Evolutionary conservation across 2,113 vertebrate species (phyloP).

Genomic region (Noturus placidus): DNA sequence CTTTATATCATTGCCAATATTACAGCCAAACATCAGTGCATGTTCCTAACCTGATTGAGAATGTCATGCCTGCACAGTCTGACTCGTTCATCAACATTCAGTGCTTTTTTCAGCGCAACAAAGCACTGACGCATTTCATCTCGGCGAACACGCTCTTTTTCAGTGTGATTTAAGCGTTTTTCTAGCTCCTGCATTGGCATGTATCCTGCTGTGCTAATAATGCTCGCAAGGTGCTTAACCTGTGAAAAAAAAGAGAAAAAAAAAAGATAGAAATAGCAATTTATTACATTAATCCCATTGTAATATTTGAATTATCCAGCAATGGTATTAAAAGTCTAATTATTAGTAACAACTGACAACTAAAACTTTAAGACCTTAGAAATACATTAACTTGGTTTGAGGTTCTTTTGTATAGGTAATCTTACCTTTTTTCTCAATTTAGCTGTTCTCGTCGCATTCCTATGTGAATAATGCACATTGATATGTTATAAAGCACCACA

Average conservation of each 20-base stretch:
- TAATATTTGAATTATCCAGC: background rate
- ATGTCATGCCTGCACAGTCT: constrained; percentile 23
- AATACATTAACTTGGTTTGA: too few species aligned
- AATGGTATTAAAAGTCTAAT: background rate
- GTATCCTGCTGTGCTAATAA: background rate
- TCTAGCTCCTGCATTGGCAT: background rate
- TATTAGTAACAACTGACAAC: background rate
- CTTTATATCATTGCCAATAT: background rate
- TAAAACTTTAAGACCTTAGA: background rate
- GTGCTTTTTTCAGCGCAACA: background rate
- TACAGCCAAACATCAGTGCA: background rate
- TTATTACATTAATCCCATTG: background rate
- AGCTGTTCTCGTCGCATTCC: background rate
- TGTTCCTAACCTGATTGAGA: constrained; percentile 34
- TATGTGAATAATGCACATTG: background rate
- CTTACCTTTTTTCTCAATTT: too few species aligned
- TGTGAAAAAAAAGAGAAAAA: background rate
- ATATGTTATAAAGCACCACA: background rate
- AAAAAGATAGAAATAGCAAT: background rate
- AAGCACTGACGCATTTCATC: background rate
- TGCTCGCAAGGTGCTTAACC: background rate
- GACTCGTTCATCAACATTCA: constrained; percentile 7
- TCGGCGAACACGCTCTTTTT: constrained; percentile 3
- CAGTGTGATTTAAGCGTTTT: background rate
- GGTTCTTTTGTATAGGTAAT: too few species aligned